Percentiles rank a stretch among this genome's conserved stretches.
phyloP scores from a whole-genome alignment of 2,797 vertebrate species.

The Tapirus indicus region DNA sequence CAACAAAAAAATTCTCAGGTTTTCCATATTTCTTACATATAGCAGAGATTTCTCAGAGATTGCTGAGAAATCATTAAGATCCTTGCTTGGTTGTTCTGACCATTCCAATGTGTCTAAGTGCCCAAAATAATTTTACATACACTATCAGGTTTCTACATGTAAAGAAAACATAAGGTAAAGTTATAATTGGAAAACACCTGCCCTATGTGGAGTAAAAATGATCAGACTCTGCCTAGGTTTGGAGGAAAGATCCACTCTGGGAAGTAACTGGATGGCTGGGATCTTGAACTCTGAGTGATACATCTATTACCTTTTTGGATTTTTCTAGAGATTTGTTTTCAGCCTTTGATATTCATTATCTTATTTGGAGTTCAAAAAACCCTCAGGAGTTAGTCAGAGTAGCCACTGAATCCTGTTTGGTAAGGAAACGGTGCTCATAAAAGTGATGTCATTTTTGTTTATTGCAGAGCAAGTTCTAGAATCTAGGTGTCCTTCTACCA shows the following conservation, averaged over 20 bases:
- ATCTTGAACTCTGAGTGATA: not conserved
- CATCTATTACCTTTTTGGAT: not conserved
- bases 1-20: not conserved
- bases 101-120: no score
- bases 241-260: not conserved
- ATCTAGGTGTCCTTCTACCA: not conserved
- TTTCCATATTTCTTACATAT: not conserved
- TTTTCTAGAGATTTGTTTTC: not conserved
- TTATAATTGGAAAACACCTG: no score
- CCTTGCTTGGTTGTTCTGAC: no score
- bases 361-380: not conserved
- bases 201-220: not conserved
- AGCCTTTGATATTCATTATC: not conserved
- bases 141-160: no score
- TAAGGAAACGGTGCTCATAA: not conserved
- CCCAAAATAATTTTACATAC: no score
- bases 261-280: not conserved
- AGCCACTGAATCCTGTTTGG: not conserved
- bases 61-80: no score
- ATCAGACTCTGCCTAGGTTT: not conserved
- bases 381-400: not conserved
- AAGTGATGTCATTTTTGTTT: not conserved
- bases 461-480: not conserved
- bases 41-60: not conserved
- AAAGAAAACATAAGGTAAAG: no score